A percentile compares a stretch with the other conserved stretches of the same genome.
Evolutionary conservation across 1,140 invertebrate genomes (phyloP).

Genomic region (Achroia grisella): DNA sequence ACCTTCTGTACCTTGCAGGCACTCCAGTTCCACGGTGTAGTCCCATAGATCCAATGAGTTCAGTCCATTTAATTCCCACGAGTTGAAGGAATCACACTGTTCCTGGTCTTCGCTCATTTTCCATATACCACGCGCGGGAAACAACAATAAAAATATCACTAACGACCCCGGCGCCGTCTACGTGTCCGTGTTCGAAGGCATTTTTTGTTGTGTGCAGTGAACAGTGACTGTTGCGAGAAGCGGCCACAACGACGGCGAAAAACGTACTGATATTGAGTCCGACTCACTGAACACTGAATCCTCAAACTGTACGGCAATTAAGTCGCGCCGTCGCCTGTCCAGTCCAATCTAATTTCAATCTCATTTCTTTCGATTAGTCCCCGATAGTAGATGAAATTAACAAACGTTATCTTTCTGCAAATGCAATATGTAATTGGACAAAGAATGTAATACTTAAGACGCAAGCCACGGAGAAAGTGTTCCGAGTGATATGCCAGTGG

Average conservation of each 20-base stretch:
- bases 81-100: slow-evolving; percentile 60
- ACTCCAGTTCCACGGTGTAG: slow-evolving; percentile 86
- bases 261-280: slow-evolving; percentile 36
- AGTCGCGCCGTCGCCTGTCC: slow-evolving; percentile 37
- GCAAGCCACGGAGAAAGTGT: slow-evolving; percentile 41
- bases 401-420: slow-evolving; percentile 31
- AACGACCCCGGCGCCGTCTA: slow-evolving; percentile 27
- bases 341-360: slow-evolving; percentile 44
- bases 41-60: slow-evolving; percentile 87
- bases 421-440: slow-evolving; percentile 23
- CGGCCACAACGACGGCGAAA: slow-evolving; percentile 39
- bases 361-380: slow-evolving; percentile 57
- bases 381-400: slow-evolving; percentile 47
- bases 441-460: slow-evolving; percentile 34
- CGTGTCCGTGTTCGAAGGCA: slow-evolving; percentile 29
- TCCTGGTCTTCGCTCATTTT: slow-evolving; percentile 61
- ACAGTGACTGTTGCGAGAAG: slow-evolving; percentile 18
- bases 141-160: slow-evolving; percentile 33
- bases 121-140: slow-evolving; percentile 15
- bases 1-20: slow-evolving; percentile 83
- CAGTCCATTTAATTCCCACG: slow-evolving; percentile 73
- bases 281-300: slow-evolving; percentile 10
- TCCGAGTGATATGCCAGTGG: slow-evolving; percentile 11
- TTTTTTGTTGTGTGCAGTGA: slow-evolving; percentile 21
- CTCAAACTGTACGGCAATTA: slow-evolving; percentile 34